phyloP scores from a whole-genome alignment of 92 coral and sea anemone species.

The Actinostola sp. region DNA sequence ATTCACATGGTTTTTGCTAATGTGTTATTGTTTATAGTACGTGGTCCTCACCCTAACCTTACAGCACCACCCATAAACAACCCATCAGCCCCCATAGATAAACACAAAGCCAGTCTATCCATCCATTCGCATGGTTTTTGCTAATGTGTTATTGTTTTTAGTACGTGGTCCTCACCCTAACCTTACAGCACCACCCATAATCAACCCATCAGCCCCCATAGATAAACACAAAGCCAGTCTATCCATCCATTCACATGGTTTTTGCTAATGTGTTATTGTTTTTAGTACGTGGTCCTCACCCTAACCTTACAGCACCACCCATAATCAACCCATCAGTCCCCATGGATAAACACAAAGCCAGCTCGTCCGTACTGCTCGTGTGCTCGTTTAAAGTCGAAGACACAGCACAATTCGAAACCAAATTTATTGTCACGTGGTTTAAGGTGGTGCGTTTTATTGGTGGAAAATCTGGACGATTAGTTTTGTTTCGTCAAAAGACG shows the following conservation, averaged over 20 bases:
- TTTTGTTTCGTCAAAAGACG: constrained; percentile 52
- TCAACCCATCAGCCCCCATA: no score
- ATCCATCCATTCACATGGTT: constrained; percentile 82
- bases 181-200: no score
- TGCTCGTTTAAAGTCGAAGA: constrained; percentile 58
- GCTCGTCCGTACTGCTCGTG: constrained; percentile 54
- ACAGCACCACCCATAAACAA: no score
- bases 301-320: constrained; percentile 55
- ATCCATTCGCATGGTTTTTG: not conserved
- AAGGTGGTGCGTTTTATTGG: constrained; percentile 68
- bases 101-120: not conserved
- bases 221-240: constrained; percentile 44
- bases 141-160: no score
- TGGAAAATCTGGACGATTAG: constrained; percentile 68
- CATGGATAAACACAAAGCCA: constrained; percentile 47
- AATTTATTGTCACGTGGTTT: constrained; percentile 74
- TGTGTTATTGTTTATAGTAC: no score
- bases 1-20: no score
- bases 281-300: constrained; percentile 68
- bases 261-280: constrained; percentile 56
- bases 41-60: no score
- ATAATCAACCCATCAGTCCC: constrained; percentile 51
- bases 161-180: no score
- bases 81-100: no score
- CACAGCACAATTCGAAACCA: constrained; percentile 47